Evolutionary conservation across 2,113 vertebrate genomes (phyloP).

Genomic region (Chloroceryle aenea): DNA sequence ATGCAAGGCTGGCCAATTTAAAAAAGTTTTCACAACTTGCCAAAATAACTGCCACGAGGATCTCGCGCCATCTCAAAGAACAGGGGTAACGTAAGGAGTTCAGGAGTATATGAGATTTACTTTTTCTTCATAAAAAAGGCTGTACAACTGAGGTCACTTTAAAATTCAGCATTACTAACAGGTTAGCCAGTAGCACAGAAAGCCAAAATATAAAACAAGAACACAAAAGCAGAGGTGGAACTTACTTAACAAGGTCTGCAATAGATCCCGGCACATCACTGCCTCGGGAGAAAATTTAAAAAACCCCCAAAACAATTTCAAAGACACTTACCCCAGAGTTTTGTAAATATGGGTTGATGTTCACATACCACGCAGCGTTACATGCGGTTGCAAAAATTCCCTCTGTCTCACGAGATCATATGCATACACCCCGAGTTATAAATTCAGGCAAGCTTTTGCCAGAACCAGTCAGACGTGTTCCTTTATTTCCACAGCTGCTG

Average conservation of each 20-base stretch:
- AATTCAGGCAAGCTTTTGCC: background rate
- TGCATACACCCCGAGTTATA: background rate
- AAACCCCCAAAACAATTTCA: background rate
- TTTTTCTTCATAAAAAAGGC: background rate
- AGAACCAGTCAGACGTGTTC: background rate
- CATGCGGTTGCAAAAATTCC: background rate
- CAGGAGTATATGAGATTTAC: background rate
- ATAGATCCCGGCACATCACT: background rate
- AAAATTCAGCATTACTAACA: background rate
- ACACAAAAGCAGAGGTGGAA: background rate
- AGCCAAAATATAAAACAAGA: background rate
- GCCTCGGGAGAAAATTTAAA: background rate
- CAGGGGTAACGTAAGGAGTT: background rate
- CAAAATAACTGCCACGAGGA: background rate
- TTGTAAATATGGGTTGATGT: background rate
- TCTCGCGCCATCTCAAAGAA: background rate
- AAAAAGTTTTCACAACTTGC: background rate
- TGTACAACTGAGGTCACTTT: background rate
- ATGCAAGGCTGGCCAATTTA: background rate
- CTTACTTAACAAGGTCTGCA: background rate
- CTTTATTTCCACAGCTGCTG: conserved; percentile 3
- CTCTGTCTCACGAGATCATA: background rate
- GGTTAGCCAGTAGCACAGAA: background rate
- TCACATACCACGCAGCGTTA: background rate
- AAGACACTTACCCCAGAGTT: background rate